These are phyloP conservation scores for Apolygus lucorum DNA, from an alignment of 1,140 invertebrate genomes.

Conservation along the genomic window DNA sequence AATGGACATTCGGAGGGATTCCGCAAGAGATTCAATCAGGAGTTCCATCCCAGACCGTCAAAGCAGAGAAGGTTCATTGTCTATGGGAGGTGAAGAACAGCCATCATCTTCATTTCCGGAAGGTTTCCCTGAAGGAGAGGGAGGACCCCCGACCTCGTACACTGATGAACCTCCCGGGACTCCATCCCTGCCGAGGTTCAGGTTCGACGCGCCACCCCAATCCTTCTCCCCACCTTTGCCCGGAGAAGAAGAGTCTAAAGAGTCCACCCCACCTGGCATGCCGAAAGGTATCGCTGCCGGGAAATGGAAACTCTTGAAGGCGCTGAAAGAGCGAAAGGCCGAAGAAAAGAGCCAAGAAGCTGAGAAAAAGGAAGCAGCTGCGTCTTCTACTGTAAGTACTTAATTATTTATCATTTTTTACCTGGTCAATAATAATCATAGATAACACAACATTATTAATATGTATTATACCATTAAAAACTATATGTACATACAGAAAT, in stretches of 20 bases:
- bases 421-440: too few relatives aligned
- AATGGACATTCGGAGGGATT: constrained; percentile 23
- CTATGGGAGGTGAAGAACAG: constrained; percentile 35
- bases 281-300: constrained; percentile 49
- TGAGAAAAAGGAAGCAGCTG: constrained; percentile 46
- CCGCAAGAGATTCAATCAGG: background rate
- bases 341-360: constrained; percentile 65
- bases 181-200: constrained; percentile 46
- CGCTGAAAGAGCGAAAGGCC: constrained; percentile 77
- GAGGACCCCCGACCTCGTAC: constrained; percentile 27
- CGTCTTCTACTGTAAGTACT: constrained; percentile 37
- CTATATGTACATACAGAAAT: too few relatives aligned
- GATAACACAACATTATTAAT: too few relatives aligned
- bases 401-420: too few relatives aligned
- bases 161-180: constrained; percentile 34
- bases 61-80: constrained; percentile 31
- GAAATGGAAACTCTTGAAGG: constrained; percentile 83
- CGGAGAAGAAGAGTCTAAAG: constrained; percentile 37
- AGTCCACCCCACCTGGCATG: constrained; percentile 41
- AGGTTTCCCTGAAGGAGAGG: constrained; percentile 39
- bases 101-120: too few relatives aligned
- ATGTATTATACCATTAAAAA: too few relatives aligned
- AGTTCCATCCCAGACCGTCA: constrained; percentile 12
- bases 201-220: constrained; percentile 40
- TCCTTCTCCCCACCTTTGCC: constrained; percentile 27